phyloP scores from a whole-genome alignment of 2,797 vertebrate species.

The Sciurus vulgaris region DNA sequence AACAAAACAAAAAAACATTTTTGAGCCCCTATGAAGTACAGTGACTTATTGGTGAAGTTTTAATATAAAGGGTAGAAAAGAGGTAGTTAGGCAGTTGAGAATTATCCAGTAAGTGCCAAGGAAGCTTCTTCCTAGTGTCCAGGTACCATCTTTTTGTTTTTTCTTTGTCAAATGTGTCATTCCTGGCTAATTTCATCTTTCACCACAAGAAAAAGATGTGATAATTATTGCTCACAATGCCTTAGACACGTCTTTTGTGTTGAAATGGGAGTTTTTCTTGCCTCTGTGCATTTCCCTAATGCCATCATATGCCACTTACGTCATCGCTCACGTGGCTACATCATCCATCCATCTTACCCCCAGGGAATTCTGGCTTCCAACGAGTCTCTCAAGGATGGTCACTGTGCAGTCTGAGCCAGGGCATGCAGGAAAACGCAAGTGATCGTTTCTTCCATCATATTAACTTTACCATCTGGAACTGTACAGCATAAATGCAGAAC shows the following conservation, averaged over 20 bases:
- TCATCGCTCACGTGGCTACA: neutral
- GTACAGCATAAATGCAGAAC: neutral
- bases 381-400: neutral
- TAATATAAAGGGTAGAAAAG: neutral
- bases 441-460: neutral
- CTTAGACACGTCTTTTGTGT: neutral
- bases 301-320: neutral
- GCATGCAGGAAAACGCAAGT: neutral
- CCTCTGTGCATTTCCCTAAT: neutral
- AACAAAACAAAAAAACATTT: too few species aligned
- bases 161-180: neutral
- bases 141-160: neutral
- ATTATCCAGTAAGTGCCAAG: neutral
- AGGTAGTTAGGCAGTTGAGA: neutral
- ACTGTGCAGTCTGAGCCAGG: too few species aligned
- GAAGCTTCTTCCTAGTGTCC: neutral
- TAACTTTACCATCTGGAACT: neutral
- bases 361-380: neutral
- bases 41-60: neutral
- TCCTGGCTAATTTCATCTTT: neutral
- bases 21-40: neutral
- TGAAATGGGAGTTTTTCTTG: neutral
- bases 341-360: neutral
- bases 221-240: rapidly evolving
- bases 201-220: neutral